These are phyloP conservation scores for Protaetia brevitarsis DNA, from an alignment of 1,140 invertebrate species.

Conservation along the genomic window DNA sequence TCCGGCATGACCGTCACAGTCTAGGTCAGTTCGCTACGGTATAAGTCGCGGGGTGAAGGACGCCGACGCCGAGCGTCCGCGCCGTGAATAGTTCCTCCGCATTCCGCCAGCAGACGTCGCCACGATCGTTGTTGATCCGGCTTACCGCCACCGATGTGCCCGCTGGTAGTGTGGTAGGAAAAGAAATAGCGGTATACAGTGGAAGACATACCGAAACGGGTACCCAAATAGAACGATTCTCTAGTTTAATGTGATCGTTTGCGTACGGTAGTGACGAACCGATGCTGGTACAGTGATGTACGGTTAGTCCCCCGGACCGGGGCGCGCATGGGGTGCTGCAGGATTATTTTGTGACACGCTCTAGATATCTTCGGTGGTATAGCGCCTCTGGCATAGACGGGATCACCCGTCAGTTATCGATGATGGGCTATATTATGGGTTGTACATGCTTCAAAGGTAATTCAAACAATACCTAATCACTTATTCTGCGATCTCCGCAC, in stretches of 20 bases:
- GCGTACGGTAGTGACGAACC: background rate
- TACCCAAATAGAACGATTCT: background rate
- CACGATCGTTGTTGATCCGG: slow-evolving; percentile 8
- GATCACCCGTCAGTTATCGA: slow-evolving; percentile 52
- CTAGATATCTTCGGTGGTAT: background rate
- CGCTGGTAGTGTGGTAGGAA: background rate
- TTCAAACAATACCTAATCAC: background rate
- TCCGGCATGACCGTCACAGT: slow-evolving; percentile 21
- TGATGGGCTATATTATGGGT: slow-evolving; percentile 89
- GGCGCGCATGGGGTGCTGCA: slow-evolving; percentile 11
- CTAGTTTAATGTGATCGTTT: background rate
- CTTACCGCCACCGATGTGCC: background rate
- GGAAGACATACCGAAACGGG: background rate
- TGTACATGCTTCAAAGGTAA: slow-evolving; percentile 84
- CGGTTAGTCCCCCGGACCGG: slow-evolving; percentile 1
- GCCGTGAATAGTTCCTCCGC: slow-evolving; percentile 24
- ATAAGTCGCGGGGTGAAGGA: slow-evolving; percentile 27
- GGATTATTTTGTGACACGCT: slow-evolving; percentile 13
- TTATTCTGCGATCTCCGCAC: background rate
- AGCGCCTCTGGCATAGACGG: slow-evolving; percentile 31
- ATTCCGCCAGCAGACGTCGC: slow-evolving; percentile 30
- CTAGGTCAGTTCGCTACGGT: slow-evolving; percentile 27
- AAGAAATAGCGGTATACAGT: slow-evolving; percentile 4
- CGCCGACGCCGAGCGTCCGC: slow-evolving; percentile 32
- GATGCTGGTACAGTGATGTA: slow-evolving; percentile 11